Evolutionary conservation across 2,113 vertebrate genomes (phyloP).

Genomic region (Epinephelus lanceolatus): DNA sequence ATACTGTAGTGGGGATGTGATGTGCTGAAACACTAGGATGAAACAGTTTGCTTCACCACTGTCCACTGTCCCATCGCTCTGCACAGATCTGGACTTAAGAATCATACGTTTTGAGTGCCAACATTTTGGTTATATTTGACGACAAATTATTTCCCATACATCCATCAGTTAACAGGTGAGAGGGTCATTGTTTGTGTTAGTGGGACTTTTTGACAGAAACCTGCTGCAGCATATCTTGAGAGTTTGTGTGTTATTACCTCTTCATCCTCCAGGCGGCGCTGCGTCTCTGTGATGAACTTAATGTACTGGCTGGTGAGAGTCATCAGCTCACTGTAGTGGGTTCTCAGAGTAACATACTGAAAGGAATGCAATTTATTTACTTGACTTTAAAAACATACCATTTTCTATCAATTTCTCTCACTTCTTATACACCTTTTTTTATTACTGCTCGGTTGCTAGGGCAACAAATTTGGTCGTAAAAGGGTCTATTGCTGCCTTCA

Average conservation of each 20-base stretch:
- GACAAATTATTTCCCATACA: slow-evolving; percentile 61
- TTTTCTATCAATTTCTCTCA: background rate
- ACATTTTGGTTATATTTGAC: slow-evolving; percentile 26
- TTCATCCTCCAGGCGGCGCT: slow-evolving; percentile 91
- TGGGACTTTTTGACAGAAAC: slow-evolving; percentile 2
- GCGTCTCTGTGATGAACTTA: slow-evolving; percentile 91
- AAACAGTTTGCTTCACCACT: slow-evolving; percentile 54
- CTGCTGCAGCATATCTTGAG: background rate
- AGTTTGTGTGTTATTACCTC: slow-evolving; percentile 86
- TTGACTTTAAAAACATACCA: background rate
- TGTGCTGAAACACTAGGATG: slow-evolving; percentile 60
- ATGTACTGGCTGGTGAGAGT: slow-evolving; percentile 94
- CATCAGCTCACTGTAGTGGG: slow-evolving; percentile 93
- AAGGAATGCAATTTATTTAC: slow-evolving; percentile 33
- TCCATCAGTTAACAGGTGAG: background rate
- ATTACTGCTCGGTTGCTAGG: no score
- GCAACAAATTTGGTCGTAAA: no score
- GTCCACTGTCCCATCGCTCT: background rate
- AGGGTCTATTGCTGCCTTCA: no score
- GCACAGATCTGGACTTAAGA: background rate
- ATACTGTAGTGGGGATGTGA: slow-evolving; percentile 53
- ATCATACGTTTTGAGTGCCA: slow-evolving; percentile 13
- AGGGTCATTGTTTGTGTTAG: slow-evolving; percentile 33
- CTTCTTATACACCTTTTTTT: background rate
- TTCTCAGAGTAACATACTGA: slow-evolving; percentile 94